A percentile compares a stretch with the other conserved stretches of the same genome.
These are phyloP conservation scores for Tortricodes alternella DNA, from an alignment of 2,888 invertebrate species.

Conservation along the genomic window DNA sequence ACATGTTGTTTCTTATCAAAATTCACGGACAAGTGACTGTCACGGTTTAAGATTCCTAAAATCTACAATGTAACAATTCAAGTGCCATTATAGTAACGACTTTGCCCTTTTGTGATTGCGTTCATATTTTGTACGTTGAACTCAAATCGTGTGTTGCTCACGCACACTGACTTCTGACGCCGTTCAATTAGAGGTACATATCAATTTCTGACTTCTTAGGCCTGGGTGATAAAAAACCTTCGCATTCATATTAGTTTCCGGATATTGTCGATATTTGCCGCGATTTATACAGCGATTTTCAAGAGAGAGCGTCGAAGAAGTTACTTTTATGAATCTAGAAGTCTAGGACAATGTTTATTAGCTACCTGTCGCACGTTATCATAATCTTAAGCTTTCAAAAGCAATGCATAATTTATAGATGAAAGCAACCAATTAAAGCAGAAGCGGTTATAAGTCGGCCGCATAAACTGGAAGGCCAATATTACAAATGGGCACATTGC, in stretches of 20 bases:
- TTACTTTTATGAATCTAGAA: neutral
- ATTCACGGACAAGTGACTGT: neutral
- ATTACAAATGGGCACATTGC: constrained; percentile 7
- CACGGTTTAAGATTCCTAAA: constrained; percentile 13
- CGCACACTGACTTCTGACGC: neutral
- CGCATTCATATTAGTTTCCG: neutral
- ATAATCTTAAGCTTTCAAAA: constrained; percentile 26
- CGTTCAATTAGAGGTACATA: neutral
- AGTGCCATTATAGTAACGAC: constrained; percentile 18
- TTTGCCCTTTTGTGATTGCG: constrained; percentile 1
- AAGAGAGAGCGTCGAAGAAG: constrained; percentile 17
- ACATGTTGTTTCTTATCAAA: neutral
- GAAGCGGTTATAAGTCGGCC: constrained; percentile 19
- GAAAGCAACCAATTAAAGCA: constrained; percentile 27
- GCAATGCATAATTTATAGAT: constrained; percentile 31
- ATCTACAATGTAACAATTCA: constrained; percentile 1
- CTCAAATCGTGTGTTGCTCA: constrained; percentile 18
- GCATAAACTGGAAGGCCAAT: constrained; percentile 17
- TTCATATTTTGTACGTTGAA: constrained; percentile 19
- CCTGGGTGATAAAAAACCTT: neutral
- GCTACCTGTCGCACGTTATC: constrained; percentile 10
- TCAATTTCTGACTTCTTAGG: neutral
- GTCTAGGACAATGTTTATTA: constrained; percentile 18
- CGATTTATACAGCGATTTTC: neutral
- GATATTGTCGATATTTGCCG: too few species aligned